A percentile compares a stretch with the other conserved stretches of the same genome.
These are phyloP conservation scores for Unio delphinus DNA, from an alignment of 2,888 invertebrate genomes.

Conservation along the genomic window DNA sequence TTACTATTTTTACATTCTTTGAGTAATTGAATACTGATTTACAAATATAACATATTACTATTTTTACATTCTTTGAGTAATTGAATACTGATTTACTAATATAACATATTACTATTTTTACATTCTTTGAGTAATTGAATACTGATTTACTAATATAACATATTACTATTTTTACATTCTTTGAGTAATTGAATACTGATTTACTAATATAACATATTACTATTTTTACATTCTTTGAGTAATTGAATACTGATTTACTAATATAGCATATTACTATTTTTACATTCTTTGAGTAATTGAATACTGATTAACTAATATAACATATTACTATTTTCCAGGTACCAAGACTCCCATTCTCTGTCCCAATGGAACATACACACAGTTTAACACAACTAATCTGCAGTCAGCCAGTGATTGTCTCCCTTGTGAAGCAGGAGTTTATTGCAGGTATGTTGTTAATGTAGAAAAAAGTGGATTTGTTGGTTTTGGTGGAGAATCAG, in stretches of 20 bases:
- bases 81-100: not conserved
- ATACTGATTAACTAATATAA: not conserved
- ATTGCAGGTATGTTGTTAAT: conserved; percentile 52
- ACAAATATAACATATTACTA: not conserved
- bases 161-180: conserved; percentile 1
- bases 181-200: not conserved
- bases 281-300: too few species aligned
- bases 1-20: conserved; percentile 1
- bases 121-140: not conserved
- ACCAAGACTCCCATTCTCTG: conserved; percentile 56
- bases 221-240: not conserved
- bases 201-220: not conserved
- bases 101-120: not conserved
- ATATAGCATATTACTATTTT: conserved; percentile 1
- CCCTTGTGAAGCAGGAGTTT: conserved; percentile 62
- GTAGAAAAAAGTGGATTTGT: too few species aligned
- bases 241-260: not conserved
- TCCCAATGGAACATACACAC: conserved; percentile 66
- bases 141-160: not conserved
- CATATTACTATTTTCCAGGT: conserved; percentile 33
- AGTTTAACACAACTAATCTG: conserved; percentile 54
- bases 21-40: not conserved
- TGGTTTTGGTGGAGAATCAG: too few species aligned
- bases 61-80: not conserved
- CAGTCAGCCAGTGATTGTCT: conserved; percentile 57